These are phyloP conservation scores for Odontocolon sp. DNA, from an alignment of 2,888 invertebrate genomes.

Conservation along the genomic window DNA sequence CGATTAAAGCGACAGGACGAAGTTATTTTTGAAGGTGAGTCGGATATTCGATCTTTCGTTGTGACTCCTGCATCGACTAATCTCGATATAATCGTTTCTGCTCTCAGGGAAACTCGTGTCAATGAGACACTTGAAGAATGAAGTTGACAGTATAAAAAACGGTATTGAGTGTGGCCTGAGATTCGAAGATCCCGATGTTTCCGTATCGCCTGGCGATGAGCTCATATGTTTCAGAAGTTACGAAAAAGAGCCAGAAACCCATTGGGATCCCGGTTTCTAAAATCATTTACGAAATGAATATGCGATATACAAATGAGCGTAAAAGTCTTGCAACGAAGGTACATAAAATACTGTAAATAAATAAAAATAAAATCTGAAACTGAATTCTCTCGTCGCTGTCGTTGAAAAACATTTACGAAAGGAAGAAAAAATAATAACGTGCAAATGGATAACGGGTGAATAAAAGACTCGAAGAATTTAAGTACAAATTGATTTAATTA, in stretches of 20 bases:
- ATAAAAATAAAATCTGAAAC: neutral
- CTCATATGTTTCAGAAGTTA: conserved; percentile 89
- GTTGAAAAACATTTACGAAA: neutral
- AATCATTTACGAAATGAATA: neutral
- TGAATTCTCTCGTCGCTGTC: neutral
- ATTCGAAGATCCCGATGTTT: conserved; percentile 85
- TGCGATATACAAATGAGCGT: no score
- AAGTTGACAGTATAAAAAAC: conserved; percentile 91
- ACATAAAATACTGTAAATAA: conserved; percentile 17
- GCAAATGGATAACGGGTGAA: neutral
- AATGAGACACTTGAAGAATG: conserved; percentile 94
- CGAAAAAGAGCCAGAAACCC: conserved; percentile 85
- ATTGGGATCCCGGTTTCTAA: conserved; percentile 95
- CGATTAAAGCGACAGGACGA: conserved; percentile 86
- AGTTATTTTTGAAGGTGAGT: conserved; percentile 87
- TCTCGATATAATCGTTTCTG: conserved; percentile 28
- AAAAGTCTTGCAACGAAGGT: neutral
- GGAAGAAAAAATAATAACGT: neutral
- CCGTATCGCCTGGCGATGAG: conserved; percentile 88
- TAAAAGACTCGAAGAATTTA: conserved; percentile 60
- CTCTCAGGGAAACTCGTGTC: conserved; percentile 87
- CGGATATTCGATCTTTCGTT: neutral
- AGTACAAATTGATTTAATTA: conserved; percentile 76
- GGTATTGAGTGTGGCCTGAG: conserved; percentile 95
- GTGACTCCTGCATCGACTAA: no score